Percentiles rank a stretch among this genome's conserved stretches.
These are phyloP conservation scores for Hyla sarda DNA, from an alignment of 2,113 vertebrate species.

Conservation along the genomic window DNA sequence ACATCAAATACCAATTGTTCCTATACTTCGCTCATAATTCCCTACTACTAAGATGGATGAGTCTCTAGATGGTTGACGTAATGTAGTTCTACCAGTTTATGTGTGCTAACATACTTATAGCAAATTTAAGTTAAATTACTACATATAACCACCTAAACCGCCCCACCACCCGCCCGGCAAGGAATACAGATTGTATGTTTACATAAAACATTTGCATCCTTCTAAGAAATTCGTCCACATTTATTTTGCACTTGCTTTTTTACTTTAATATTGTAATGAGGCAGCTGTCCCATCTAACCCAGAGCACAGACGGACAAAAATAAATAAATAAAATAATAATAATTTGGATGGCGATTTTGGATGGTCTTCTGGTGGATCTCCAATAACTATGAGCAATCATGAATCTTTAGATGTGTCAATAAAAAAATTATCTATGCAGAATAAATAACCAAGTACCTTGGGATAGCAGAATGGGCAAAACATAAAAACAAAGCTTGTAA, in stretches of 20 bases:
- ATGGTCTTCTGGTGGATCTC: background rate
- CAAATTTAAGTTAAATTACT: background rate
- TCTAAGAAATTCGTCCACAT: background rate
- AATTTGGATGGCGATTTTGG: slow-evolving; percentile 7
- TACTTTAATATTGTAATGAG: background rate
- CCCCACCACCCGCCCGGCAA: background rate
- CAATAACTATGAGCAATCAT: slow-evolving; percentile 4
- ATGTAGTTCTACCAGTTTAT: too few species aligned
- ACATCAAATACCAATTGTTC: too few species aligned
- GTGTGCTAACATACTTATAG: too few species aligned
- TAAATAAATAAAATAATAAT: background rate
- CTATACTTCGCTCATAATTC: too few species aligned
- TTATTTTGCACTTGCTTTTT: background rate
- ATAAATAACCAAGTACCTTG: slow-evolving; percentile 14
- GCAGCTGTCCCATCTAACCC: background rate
- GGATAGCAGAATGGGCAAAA: slow-evolving; percentile 16
- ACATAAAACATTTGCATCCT: background rate
- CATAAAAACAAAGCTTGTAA: slow-evolving; percentile 42
- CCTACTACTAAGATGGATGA: too few species aligned
- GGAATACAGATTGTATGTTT: background rate
- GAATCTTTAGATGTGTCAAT: slow-evolving; percentile 20
- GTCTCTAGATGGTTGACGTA: too few species aligned
- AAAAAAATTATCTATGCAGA: slow-evolving; percentile 29
- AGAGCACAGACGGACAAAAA: background rate
- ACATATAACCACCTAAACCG: background rate